phyloP scores from a whole-genome alignment of 2,888 invertebrate species.

The Drosophila quinaria region DNA sequence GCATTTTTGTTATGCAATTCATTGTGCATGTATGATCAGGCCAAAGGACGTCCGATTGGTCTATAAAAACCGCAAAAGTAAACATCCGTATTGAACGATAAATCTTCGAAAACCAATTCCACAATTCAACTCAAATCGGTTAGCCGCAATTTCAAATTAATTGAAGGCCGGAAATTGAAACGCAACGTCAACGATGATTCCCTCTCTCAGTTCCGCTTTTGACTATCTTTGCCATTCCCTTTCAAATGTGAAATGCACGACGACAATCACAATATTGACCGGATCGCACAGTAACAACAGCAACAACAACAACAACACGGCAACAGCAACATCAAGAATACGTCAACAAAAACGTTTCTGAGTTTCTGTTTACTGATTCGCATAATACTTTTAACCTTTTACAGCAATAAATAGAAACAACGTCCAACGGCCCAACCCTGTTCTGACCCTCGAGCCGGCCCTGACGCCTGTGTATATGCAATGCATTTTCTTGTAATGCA shows the following conservation, averaged over 20 bases:
- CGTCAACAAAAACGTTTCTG: constrained; percentile 27
- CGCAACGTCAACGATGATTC: constrained; percentile 42
- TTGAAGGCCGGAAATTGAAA: constrained; percentile 78
- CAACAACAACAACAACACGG: constrained; percentile 22
- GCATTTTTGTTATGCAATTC: neutral
- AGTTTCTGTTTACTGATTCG: constrained; percentile 50
- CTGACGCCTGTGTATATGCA: constrained; percentile 38
- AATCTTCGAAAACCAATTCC: constrained; percentile 57
- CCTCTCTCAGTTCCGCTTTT: neutral
- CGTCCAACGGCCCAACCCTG: neutral
- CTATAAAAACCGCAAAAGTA: constrained; percentile 21
- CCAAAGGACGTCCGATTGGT: constrained; percentile 5
- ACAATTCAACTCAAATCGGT: constrained; percentile 51
- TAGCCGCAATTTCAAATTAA: constrained; percentile 74
- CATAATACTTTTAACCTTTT: constrained; percentile 75
- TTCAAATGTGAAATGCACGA: constrained; percentile 38
- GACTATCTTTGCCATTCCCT: neutral
- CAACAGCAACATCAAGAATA: neutral
- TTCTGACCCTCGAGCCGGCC: neutral
- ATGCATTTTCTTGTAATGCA: constrained; percentile 69
- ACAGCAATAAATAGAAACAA: constrained; percentile 64
- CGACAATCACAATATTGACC: constrained; percentile 31
- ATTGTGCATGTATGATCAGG: constrained; percentile 6
- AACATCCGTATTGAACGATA: constrained; percentile 24
- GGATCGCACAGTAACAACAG: neutral